These are phyloP conservation scores for Pterocles burchelli DNA, from an alignment of 2,113 vertebrate genomes.

Conservation along the genomic window DNA sequence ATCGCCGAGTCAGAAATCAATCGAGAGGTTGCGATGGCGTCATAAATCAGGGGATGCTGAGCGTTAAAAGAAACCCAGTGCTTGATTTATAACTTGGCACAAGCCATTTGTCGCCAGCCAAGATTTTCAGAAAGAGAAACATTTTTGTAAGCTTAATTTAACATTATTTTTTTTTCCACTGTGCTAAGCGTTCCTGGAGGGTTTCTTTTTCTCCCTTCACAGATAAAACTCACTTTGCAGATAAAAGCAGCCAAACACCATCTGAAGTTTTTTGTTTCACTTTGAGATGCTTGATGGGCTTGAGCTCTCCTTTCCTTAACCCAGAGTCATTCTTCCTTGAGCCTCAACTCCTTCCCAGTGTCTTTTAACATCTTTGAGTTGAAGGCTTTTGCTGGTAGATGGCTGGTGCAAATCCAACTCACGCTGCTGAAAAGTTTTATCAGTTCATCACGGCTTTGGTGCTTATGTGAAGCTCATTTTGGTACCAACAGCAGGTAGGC, in stretches of 20 bases:
- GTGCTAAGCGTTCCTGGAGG: constrained; percentile 4
- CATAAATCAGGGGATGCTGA: constrained; percentile 72
- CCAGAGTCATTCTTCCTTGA: not conserved
- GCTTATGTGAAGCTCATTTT: not conserved
- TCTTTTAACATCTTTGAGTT: not conserved
- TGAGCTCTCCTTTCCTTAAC: not conserved
- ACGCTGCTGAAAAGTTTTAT: not conserved
- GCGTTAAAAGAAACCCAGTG: constrained; percentile 55
- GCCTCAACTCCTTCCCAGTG: not conserved
- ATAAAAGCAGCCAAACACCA: not conserved
- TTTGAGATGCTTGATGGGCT: constrained; percentile 2
- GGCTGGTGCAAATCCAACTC: not conserved
- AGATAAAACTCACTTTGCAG: not conserved
- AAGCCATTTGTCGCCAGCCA: constrained; percentile 67
- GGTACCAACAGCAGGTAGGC: not conserved
- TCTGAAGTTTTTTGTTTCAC: not conserved
- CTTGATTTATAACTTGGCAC: constrained; percentile 70
- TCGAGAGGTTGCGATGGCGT: constrained; percentile 56
- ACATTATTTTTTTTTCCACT: constrained; percentile 54
- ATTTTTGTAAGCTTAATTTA: constrained; percentile 70
- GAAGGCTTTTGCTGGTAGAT: not conserved
- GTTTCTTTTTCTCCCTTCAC: not conserved
- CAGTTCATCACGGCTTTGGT: not conserved
- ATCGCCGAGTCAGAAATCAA: constrained; percentile 71
- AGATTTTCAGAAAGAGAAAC: constrained; percentile 66